Evolutionary conservation across 2,797 vertebrate genomes (phyloP).

Genomic region (Notolabrus celidotus): DNA sequence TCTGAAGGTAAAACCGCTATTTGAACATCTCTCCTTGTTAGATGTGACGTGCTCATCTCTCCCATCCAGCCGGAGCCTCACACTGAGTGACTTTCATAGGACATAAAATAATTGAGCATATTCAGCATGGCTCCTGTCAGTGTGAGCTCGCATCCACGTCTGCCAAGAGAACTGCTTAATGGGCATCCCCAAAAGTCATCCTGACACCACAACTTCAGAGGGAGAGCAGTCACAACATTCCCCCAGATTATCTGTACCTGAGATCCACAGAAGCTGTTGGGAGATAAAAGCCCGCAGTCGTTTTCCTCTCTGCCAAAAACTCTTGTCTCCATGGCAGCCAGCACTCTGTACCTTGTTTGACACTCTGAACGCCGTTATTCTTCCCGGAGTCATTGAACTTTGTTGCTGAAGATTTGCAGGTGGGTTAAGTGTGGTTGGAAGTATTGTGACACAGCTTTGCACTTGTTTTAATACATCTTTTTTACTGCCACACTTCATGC

Average conservation of each 20-base stretch:
- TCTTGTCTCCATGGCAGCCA: slow-evolving; percentile 45
- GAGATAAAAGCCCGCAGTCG: slow-evolving; percentile 27
- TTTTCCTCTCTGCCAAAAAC: slow-evolving; percentile 34
- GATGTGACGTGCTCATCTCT: slow-evolving; percentile 1
- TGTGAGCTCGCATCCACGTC: slow-evolving; percentile 22
- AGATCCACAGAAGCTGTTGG: slow-evolving; percentile 34
- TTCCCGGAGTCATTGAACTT: slow-evolving; percentile 12
- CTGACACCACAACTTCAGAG: slow-evolving; percentile 34
- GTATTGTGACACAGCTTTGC: slow-evolving; percentile 19
- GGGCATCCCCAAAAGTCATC: slow-evolving; percentile 15
- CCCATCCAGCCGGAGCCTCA: slow-evolving; percentile 17
- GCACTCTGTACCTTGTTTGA: slow-evolving; percentile 5
- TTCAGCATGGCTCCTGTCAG: slow-evolving; percentile 11
- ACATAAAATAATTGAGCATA: slow-evolving; percentile 20
- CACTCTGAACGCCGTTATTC: slow-evolving; percentile 25
- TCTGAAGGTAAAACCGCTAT: neutral
- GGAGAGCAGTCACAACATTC: slow-evolving; percentile 12
- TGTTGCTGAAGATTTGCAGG: slow-evolving; percentile 1
- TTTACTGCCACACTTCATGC: slow-evolving; percentile 16
- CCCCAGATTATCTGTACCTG: slow-evolving; percentile 25
- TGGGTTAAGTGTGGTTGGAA: neutral
- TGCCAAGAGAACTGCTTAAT: slow-evolving; percentile 22
- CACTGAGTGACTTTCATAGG: slow-evolving; percentile 13
- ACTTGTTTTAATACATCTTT: slow-evolving; percentile 1
- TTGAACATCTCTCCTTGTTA: neutral